Evolutionary conservation across 2,113 vertebrate genomes (phyloP), one percentile per base, ranked within the genome.

Genomic region (Clarias batrachus): DNA sequence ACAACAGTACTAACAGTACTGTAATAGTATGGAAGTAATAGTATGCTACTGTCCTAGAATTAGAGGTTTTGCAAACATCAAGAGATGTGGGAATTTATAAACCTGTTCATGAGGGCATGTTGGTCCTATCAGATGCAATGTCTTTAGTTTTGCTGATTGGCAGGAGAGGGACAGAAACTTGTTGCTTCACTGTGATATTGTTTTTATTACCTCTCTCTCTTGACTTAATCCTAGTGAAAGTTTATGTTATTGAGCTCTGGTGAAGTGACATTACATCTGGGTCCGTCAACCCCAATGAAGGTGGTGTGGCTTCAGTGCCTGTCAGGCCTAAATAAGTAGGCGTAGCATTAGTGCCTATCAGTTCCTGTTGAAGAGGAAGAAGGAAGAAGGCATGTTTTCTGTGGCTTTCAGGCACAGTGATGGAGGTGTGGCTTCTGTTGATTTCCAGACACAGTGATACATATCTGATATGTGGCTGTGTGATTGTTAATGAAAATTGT

Each of bases 1-100:
- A 19, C 19, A 19, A 2, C 19, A 71, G 16, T 71, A 71, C 7
- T 71, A 19, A 21, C 30, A 71, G 1, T 33, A 33, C 9, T 71
- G 14, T 33, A 16, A 8, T 33, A 70, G 65, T 30, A 68, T 33
- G 66, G 30, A 37, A 71, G 33, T 71, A 33, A 70, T 27, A 33
- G 30, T 37, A 33, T 30, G 27, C 86, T 84, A 48, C 90, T 91
- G 91, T 21, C 48, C 57, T 48, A 70, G 41, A 70, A 3, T 68
- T 41, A 14, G 52, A 70, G 16, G 62, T 68, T 82, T 27, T 54
- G 2, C 21, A 68, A 70, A 52, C 16, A 56, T 25, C 23, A 73
- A 62, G 8, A 48, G 33, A 48, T 76, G 56, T 48, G 71, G 33
- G 71, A 63, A 60, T 73, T 59, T 25, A 3, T 57, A 27, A 70